phyloP scores from a whole-genome alignment of 2,888 invertebrate species.

The Poecilobothrus nobilitatus region DNA sequence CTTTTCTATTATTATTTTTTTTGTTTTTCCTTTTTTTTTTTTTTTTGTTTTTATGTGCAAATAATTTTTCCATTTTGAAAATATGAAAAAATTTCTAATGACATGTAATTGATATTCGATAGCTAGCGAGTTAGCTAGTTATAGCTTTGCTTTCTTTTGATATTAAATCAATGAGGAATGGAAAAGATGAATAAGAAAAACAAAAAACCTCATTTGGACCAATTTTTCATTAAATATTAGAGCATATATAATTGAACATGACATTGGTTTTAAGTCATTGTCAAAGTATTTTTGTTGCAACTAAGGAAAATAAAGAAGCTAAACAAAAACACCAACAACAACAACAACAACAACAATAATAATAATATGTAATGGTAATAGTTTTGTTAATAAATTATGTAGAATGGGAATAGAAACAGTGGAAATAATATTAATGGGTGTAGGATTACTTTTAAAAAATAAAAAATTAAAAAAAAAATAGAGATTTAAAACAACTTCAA shows the following conservation, averaged over 20 bases:
- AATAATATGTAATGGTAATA: slow-evolving; percentile 13
- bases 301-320: slow-evolving; percentile 10
- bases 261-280: not conserved
- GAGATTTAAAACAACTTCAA: no score
- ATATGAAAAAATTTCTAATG: not conserved
- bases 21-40: no score
- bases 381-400: no score
- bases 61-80: no score
- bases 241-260: not conserved
- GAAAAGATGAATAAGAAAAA: not conserved
- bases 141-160: not conserved
- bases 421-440: no score
- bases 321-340: slow-evolving; percentile 19
- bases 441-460: no score
- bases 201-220: slow-evolving; percentile 2
- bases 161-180: no score
- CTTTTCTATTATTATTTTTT: no score
- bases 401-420: no score
- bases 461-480: no score
- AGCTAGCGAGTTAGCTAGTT: not conserved
- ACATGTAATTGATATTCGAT: not conserved
- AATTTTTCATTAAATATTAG: not conserved
- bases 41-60: no score
- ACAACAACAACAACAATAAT: slow-evolving; percentile 17
- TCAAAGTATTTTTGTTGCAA: no score